These are phyloP conservation scores for Metalampra italica DNA, from an alignment of 2,888 invertebrate genomes.

Conservation along the genomic window DNA sequence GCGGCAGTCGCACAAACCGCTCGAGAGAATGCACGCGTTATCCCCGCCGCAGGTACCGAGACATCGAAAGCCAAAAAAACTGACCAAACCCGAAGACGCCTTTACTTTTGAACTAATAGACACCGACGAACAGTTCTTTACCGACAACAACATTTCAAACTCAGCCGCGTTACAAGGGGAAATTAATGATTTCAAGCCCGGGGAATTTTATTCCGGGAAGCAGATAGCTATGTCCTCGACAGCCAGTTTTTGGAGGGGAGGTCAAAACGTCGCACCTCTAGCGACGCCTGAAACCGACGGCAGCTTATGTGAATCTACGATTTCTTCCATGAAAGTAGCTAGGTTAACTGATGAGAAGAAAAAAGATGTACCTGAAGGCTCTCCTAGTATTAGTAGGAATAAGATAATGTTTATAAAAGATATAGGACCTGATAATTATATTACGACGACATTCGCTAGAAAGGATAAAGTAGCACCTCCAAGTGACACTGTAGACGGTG, in stretches of 20 bases:
- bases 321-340: slow-evolving; percentile 72
- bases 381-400: slow-evolving; percentile 66
- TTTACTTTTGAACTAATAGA: slow-evolving; percentile 92
- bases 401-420: slow-evolving; percentile 81
- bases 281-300: slow-evolving; percentile 81
- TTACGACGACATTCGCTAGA: slow-evolving; percentile 81
- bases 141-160: slow-evolving; percentile 70
- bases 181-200: slow-evolving; percentile 69
- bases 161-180: slow-evolving; percentile 59
- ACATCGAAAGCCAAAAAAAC: slow-evolving; percentile 82
- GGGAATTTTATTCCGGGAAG: slow-evolving; percentile 70
- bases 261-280: slow-evolving; percentile 74
- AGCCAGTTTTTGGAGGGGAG: slow-evolving; percentile 59
- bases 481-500: slow-evolving; percentile 47
- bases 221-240: slow-evolving; percentile 58
- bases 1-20: slow-evolving; percentile 84
- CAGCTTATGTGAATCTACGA: slow-evolving; percentile 76
- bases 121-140: slow-evolving; percentile 84
- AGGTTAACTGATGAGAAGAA: slow-evolving; percentile 65
- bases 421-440: slow-evolving; percentile 86
- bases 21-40: slow-evolving; percentile 85
- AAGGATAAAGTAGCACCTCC: slow-evolving; percentile 50
- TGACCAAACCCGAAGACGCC: slow-evolving; percentile 84
- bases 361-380: slow-evolving; percentile 63
- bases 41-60: slow-evolving; percentile 84